Percentiles rank a stretch among this genome's conserved stretches.
Evolutionary conservation across 2,797 vertebrate species (phyloP).

Genomic region (Champsocephalus gunnari): DNA sequence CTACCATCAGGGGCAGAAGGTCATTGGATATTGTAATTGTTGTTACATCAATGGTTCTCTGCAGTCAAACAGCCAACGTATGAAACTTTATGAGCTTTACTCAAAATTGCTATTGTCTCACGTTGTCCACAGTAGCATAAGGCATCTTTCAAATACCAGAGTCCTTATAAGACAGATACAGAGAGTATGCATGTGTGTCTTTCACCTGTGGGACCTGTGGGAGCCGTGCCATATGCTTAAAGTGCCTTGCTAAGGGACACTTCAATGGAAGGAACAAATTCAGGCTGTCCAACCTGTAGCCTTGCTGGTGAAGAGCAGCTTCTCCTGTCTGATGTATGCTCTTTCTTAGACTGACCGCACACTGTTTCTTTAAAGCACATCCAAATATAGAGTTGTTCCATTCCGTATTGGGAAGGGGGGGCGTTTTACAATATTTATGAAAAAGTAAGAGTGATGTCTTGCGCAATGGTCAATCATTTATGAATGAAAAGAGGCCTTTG

Average conservation of each 20-base stretch:
- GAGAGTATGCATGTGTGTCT: neutral
- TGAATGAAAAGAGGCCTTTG: conserved; percentile 89
- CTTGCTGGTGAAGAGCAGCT: conserved; percentile 17
- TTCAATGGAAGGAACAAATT: conserved; percentile 4
- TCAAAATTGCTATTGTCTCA: conserved; percentile 7
- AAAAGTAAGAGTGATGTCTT: conserved; percentile 62
- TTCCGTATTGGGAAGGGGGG: conserved; percentile 41
- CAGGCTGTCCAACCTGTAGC: conserved; percentile 15
- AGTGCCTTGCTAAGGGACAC: neutral
- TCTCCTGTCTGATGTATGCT: conserved; percentile 22
- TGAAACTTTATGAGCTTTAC: neutral
- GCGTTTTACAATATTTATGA: conserved; percentile 75
- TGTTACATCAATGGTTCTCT: conserved; percentile 22
- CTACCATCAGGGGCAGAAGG: conserved; percentile 47
- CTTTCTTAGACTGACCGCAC: conserved; percentile 5
- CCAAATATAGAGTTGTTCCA: conserved; percentile 38
- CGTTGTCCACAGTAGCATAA: conserved; percentile 4
- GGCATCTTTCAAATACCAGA: neutral
- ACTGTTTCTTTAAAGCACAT: conserved; percentile 24
- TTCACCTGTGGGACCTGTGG: neutral
- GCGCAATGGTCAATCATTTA: conserved; percentile 73
- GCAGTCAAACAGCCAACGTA: conserved; percentile 29
- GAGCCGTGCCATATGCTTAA: neutral
- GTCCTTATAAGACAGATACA: conserved; percentile 14
- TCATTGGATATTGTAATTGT: conserved; percentile 47